Percentiles rank a stretch among this genome's conserved stretches.
Evolutionary conservation across 2,113 vertebrate species (phyloP).

Genomic region (Bostrychus sinensis): DNA sequence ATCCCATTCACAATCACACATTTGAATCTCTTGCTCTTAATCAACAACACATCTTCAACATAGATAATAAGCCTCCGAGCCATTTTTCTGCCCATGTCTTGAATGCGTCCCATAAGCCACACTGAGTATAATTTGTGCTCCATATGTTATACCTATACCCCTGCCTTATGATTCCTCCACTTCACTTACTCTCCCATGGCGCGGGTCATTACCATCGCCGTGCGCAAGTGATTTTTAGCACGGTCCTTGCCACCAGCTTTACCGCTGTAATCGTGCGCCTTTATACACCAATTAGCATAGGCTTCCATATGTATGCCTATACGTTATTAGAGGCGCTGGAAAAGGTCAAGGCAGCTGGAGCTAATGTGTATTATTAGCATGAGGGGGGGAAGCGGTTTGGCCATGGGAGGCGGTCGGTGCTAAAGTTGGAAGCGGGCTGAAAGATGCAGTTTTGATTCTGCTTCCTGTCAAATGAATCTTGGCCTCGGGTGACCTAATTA

Average conservation of each 20-base stretch:
- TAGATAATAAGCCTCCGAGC: slow-evolving; percentile 4
- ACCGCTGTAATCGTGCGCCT: slow-evolving; percentile 57
- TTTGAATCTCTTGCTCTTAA: background rate
- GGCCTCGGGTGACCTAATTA: slow-evolving; percentile 75
- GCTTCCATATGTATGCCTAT: slow-evolving; percentile 61
- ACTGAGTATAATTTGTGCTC: slow-evolving; percentile 6
- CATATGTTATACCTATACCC: background rate
- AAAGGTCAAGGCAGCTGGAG: slow-evolving; percentile 29
- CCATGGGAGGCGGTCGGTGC: background rate
- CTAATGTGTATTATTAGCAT: slow-evolving; percentile 43
- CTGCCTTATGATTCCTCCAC: slow-evolving; percentile 17
- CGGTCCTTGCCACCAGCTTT: slow-evolving; percentile 33
- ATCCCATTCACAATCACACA: background rate
- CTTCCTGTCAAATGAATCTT: slow-evolving; percentile 66
- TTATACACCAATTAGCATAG: slow-evolving; percentile 67
- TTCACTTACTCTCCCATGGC: slow-evolving; percentile 29
- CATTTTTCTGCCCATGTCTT: slow-evolving; percentile 7
- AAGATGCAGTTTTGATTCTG: slow-evolving; percentile 53
- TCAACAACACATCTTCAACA: slow-evolving; percentile 14
- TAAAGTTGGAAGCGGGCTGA: slow-evolving; percentile 24
- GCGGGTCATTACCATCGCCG: slow-evolving; percentile 37
- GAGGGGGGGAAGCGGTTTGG: background rate
- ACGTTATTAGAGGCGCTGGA: slow-evolving; percentile 20
- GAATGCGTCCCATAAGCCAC: background rate
- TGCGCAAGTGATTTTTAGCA: slow-evolving; percentile 52